Evolutionary conservation across 2,888 invertebrate genomes (phyloP).

Genomic region (Amaurobius ferox): DNA sequence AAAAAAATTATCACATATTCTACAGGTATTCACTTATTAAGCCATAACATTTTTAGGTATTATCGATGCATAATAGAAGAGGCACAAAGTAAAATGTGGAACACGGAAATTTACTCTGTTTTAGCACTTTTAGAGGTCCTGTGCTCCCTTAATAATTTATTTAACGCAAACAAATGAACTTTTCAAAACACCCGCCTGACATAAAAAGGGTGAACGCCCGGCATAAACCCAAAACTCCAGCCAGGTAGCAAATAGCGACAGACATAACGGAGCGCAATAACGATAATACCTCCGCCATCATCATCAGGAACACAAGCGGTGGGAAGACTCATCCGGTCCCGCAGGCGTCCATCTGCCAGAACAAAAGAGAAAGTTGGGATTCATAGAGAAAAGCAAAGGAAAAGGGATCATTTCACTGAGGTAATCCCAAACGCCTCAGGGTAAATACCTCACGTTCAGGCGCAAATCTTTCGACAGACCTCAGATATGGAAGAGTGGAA

Average conservation of each 20-base stretch:
- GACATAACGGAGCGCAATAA: background rate
- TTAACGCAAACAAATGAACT: background rate
- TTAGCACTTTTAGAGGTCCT: no score
- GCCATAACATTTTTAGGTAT: no score
- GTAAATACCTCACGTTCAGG: constrained; percentile 3
- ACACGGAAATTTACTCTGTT: no score
- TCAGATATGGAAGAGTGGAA: background rate
- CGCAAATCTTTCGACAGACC: background rate
- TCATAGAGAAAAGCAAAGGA: background rate
- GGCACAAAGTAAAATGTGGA: no score
- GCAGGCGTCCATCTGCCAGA: background rate
- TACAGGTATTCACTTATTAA: no score
- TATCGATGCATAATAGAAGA: no score
- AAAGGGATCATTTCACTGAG: background rate
- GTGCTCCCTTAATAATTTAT: no score
- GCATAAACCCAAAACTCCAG: background rate
- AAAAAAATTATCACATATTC: no score
- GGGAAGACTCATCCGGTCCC: background rate
- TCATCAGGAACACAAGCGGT: background rate
- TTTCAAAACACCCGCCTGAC: background rate
- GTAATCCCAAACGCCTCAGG: background rate
- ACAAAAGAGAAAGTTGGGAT: constrained; percentile 1
- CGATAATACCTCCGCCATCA: background rate
- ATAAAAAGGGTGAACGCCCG: background rate
- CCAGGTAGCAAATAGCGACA: background rate